Percentiles rank a stretch among this genome's conserved stretches.
Conservation (phyloP, 2,113 vertebrate genomes). For the Nibea coibor region DNA sequence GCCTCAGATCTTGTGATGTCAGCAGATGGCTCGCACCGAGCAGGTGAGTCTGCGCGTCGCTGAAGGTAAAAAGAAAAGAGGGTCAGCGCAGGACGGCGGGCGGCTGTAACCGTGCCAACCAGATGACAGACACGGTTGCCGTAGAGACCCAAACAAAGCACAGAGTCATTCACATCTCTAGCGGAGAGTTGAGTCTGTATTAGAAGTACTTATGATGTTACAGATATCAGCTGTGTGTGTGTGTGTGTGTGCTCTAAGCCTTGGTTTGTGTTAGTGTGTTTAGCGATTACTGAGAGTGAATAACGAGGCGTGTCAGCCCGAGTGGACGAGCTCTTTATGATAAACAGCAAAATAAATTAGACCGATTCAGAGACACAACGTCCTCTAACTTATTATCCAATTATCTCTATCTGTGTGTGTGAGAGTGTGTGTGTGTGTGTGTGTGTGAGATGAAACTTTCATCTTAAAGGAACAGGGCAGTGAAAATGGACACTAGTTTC, state of each 20-base stretch:
- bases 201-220: conserved; percentile 23
- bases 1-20: neutral
- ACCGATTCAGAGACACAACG: conserved; percentile 45
- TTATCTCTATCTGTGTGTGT: conserved; percentile 52
- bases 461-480: conserved; percentile 19
- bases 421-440: conserved; percentile 25
- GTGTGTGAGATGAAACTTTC: neutral
- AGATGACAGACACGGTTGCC: conserved; percentile 22
- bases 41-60: neutral
- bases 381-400: conserved; percentile 68
- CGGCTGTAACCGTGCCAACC: conserved; percentile 48
- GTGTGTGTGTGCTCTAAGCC: conserved; percentile 5
- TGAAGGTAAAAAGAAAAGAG: conserved; percentile 16
- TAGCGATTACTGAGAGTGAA: conserved; percentile 55
- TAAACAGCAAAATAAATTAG: conserved; percentile 67
- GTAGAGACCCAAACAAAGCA: conserved; percentile 36
- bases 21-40: neutral
- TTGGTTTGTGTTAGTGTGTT: conserved; percentile 29
- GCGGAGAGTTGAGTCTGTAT: neutral
- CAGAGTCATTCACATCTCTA: neutral
- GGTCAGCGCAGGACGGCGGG: conserved; percentile 19
- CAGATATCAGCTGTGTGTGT: conserved; percentile 38
- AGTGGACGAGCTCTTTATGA: conserved; percentile 55
- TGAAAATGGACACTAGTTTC: neutral
- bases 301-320: conserved; percentile 59